These are phyloP conservation scores for Fulmarus glacialis DNA, from an alignment of 2,113 vertebrate genomes.

Conservation along the genomic window DNA sequence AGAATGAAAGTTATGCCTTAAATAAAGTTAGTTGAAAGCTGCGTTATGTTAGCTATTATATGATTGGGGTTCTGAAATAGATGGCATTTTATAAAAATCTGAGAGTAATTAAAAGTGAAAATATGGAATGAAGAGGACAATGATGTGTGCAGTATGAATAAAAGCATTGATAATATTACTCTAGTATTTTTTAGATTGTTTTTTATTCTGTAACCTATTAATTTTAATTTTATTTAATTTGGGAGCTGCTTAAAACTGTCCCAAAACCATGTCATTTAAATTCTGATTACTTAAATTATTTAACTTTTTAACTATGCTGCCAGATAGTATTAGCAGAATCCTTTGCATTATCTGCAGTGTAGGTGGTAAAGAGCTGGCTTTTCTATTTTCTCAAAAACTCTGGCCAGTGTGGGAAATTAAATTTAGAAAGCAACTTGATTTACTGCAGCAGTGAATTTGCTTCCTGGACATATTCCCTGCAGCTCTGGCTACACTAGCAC, in stretches of 20 bases:
- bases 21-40: not conserved
- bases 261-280: not conserved
- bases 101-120: not conserved
- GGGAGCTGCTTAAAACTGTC: not conserved
- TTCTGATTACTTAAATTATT: not conserved
- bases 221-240: not conserved
- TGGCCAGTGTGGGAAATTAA: not conserved
- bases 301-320: not conserved
- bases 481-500: not conserved
- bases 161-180: not conserved
- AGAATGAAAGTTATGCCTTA: not conserved
- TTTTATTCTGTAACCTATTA: not conserved
- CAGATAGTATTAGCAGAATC: not conserved
- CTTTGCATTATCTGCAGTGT: not conserved
- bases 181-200: not conserved
- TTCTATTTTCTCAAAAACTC: not conserved
- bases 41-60: not conserved
- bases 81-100: not conserved
- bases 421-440: constrained; percentile 7
- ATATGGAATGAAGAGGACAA: not conserved
- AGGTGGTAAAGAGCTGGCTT: not conserved
- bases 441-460: not conserved
- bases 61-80: not conserved
- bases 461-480: not conserved
- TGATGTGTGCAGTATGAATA: not conserved